phyloP scores from a whole-genome alignment of 2,797 vertebrate genomes.

The Diglossa cyanea region DNA sequence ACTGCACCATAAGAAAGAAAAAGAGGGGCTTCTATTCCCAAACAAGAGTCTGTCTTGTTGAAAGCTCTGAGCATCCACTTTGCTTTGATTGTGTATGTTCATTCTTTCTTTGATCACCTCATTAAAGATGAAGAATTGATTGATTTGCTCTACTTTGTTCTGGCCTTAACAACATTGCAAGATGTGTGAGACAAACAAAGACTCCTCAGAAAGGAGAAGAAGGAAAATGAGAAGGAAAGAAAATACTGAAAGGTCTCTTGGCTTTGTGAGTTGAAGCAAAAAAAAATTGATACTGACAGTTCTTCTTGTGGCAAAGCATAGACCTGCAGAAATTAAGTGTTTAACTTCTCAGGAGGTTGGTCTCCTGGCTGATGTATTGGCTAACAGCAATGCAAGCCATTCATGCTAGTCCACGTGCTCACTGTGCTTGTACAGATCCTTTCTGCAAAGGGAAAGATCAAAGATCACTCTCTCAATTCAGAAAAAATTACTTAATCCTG shows the following conservation, averaged over 20 bases:
- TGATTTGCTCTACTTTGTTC: background rate
- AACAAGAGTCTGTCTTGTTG: background rate
- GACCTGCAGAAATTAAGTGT: background rate
- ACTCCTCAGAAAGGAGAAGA: background rate
- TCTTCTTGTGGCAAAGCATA: background rate
- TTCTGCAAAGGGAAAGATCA: background rate
- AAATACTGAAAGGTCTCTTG: background rate
- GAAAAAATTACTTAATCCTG: background rate
- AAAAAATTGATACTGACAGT: background rate
- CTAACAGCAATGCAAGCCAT: background rate
- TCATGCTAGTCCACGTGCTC: background rate
- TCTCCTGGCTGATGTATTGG: background rate
- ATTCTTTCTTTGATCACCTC: conserved; percentile 14
- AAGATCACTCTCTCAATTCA: background rate
- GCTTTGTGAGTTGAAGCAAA: background rate
- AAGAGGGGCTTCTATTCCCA: background rate
- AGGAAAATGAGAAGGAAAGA: background rate
- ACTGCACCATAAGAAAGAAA: background rate
- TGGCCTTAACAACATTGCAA: background rate
- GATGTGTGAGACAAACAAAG: background rate
- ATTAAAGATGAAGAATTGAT: conserved; percentile 1
- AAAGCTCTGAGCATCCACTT: background rate
- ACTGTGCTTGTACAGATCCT: background rate
- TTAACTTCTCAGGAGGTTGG: background rate
- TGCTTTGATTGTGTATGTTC: background rate